phyloP scores from a whole-genome alignment of 2,113 vertebrate species.

The Zosterops pallidus region DNA sequence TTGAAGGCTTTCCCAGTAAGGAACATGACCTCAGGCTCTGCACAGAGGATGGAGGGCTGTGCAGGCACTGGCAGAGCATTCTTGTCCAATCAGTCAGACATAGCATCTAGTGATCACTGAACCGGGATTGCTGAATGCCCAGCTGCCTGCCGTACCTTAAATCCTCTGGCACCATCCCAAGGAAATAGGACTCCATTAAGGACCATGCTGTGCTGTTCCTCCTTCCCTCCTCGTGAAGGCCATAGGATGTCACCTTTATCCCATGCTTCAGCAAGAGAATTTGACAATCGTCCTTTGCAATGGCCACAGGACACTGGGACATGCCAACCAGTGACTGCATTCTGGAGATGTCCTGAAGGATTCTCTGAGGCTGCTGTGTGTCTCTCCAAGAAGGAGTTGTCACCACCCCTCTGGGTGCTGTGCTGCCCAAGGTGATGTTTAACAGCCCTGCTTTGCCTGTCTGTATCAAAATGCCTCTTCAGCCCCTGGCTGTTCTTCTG shows the following conservation, averaged over 20 bases:
- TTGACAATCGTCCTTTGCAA: background rate
- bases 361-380: background rate
- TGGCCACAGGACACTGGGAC: accelerated
- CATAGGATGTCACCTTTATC: background rate
- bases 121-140: constrained; percentile 39
- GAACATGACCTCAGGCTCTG: constrained; percentile 47
- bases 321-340: background rate
- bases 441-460: background rate
- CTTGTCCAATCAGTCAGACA: constrained; percentile 22
- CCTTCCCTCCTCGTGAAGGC: background rate
- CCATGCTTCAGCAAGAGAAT: background rate
- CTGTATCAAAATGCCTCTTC: background rate
- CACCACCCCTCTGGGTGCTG: background rate
- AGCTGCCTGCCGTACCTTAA: constrained; percentile 34
- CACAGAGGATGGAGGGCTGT: background rate
- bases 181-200: constrained; percentile 11
- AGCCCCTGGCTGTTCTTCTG: background rate
- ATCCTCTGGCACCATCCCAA: constrained; percentile 41
- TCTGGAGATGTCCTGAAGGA: background rate
- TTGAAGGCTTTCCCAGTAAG: constrained; percentile 46
- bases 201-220: background rate
- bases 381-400: background rate
- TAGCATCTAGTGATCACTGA: background rate
- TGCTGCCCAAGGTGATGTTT: background rate
- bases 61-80: constrained; percentile 18